Conservation (phyloP, 2,888 invertebrate species). For the Hydriomena furcata region DNA sequence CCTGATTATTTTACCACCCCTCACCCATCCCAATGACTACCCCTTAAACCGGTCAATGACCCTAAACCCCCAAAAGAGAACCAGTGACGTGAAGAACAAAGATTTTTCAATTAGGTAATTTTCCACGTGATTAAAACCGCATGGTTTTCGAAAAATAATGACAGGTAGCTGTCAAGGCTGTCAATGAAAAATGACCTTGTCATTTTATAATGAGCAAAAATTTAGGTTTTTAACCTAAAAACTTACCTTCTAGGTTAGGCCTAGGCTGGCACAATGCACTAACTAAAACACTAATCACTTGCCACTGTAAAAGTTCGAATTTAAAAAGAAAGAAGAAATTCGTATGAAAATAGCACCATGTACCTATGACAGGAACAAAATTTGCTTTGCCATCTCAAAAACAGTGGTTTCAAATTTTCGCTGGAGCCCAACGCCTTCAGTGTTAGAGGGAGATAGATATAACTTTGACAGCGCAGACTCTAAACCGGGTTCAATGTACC, state of each 20-base stretch:
- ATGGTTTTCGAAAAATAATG: constrained; percentile 8
- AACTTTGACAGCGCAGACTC: constrained; percentile 51
- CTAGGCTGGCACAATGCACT: neutral
- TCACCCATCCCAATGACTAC: no score
- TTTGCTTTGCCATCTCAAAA: constrained; percentile 44
- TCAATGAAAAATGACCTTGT: constrained; percentile 12
- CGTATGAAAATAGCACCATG: constrained; percentile 40
- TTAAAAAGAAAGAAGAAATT: constrained; percentile 23
- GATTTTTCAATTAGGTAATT: neutral
- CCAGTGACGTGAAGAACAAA: neutral
- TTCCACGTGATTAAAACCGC: constrained; percentile 4
- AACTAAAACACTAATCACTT: neutral
- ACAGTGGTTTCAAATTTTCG: constrained; percentile 42
- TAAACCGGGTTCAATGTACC: constrained; percentile 73
- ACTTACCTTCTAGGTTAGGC: constrained; percentile 17
- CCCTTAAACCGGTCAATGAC: no score
- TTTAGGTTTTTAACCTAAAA: constrained; percentile 7
- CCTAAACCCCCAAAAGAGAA: neutral
- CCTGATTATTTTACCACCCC: neutral
- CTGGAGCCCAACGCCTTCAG: constrained; percentile 47
- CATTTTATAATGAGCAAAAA: neutral
- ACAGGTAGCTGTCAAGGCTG: neutral
- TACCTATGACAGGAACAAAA: constrained; percentile 29
- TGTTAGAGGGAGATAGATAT: constrained; percentile 57
- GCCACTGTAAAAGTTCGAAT: neutral